These are phyloP conservation scores for Mnemiopsis leidyi DNA, from an alignment of 37 sponge, comb jelly and placozoan genomes.

Conservation along the genomic window DNA sequence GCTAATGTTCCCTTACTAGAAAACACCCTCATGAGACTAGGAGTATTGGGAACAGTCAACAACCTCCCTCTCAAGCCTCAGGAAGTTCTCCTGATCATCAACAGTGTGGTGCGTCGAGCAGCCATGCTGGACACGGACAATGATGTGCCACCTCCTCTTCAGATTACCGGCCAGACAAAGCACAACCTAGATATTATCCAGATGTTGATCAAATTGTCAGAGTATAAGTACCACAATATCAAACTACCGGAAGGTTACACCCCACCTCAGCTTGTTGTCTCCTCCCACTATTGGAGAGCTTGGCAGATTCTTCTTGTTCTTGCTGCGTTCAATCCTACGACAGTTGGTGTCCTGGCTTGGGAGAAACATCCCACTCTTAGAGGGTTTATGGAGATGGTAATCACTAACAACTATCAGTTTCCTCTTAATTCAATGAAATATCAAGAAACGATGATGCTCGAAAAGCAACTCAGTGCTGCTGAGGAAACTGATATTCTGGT, in stretches of 20 bases:
- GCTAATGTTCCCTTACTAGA: conserved; percentile 77
- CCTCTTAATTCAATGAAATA: conserved; percentile 67
- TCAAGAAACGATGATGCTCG: conserved; percentile 31
- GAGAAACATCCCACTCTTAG: conserved; percentile 81
- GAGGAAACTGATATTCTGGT: conserved; percentile 87
- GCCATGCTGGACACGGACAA: conserved; percentile 81
- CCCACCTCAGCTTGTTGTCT: conserved; percentile 79
- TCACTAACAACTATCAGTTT: conserved; percentile 83
- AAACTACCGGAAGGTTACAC: conserved; percentile 81
- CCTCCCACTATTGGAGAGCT: conserved; percentile 89
- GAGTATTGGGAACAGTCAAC: conserved; percentile 77
- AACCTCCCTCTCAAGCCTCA: conserved; percentile 84
- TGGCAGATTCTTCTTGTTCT: conserved; percentile 70
- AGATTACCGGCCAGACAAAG: neutral
- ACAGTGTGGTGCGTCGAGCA: conserved; percentile 85
- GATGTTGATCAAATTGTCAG: conserved; percentile 33
- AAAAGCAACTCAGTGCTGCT: conserved; percentile 21
- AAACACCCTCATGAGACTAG: conserved; percentile 86
- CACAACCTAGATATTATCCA: conserved; percentile 59
- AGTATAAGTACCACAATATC: conserved; percentile 65
- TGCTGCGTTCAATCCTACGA: conserved; percentile 84
- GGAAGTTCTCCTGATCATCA: conserved; percentile 86
- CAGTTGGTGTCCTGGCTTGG: conserved; percentile 85
- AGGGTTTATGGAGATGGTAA: conserved; percentile 97
- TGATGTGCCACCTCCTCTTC: conserved; percentile 56